These are phyloP conservation scores for Aix galericulata DNA, from an alignment of 2,113 vertebrate species.

Conservation along the genomic window DNA sequence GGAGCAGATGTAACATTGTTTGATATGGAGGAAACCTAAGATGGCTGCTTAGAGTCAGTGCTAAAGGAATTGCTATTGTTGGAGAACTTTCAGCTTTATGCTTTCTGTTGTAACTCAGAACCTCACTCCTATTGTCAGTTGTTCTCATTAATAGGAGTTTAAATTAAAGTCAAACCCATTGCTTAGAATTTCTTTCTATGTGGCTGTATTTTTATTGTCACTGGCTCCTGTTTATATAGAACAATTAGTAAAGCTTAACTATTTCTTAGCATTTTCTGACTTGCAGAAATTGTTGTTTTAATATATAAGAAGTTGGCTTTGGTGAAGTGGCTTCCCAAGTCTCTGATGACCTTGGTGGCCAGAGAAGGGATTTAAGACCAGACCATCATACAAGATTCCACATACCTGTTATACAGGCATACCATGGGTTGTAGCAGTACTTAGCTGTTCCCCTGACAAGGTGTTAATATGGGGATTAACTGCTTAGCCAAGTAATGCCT, in stretches of 20 bases:
- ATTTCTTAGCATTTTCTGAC: background rate
- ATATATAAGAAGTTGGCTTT: background rate
- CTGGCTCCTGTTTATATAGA: background rate
- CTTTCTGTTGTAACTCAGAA: background rate
- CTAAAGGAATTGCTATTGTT: background rate
- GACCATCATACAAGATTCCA: background rate
- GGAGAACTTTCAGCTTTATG: background rate
- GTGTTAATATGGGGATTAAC: background rate
- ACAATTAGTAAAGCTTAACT: background rate
- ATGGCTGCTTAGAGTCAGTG: background rate
- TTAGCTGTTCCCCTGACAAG: background rate
- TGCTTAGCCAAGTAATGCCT: background rate
- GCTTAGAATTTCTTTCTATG: background rate
- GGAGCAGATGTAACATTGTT: background rate
- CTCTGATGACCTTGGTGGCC: background rate
- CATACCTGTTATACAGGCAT: background rate
- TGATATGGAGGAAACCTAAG: background rate
- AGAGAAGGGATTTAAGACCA: background rate
- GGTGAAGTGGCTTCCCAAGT: background rate
- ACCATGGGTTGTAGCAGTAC: background rate
- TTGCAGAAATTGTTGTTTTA: background rate
- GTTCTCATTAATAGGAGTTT: background rate
- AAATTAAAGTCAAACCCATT: background rate
- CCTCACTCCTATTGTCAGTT: background rate
- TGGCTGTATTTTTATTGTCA: background rate